phyloP scores from a whole-genome alignment of 2,888 invertebrate genomes.

The Cheilosia vulpina region DNA sequence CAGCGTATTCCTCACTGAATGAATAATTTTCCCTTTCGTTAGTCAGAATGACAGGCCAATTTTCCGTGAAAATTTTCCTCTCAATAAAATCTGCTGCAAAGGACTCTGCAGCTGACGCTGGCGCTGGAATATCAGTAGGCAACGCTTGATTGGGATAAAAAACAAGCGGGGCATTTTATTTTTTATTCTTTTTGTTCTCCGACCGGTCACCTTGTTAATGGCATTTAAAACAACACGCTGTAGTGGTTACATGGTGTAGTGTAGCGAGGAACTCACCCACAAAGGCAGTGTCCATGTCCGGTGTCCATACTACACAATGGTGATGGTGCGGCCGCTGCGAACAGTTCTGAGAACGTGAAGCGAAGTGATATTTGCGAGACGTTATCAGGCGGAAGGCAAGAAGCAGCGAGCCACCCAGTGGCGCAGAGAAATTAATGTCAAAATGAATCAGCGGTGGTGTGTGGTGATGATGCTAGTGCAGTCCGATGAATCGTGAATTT shows the following conservation, averaged over 20 bases:
- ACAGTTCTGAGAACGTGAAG: constrained; percentile 3
- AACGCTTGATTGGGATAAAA: constrained; percentile 21
- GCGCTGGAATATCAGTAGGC: background rate
- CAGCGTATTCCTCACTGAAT: constrained; percentile 42
- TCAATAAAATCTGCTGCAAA: constrained; percentile 61
- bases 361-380: constrained; percentile 34
- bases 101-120: background rate
- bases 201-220: constrained; percentile 64
- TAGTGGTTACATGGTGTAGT: constrained; percentile 22
- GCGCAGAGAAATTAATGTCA: constrained; percentile 49
- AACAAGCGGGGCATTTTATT: background rate
- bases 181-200: background rate
- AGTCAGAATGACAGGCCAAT: constrained; percentile 67
- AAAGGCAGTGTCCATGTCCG: background rate
- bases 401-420: constrained; percentile 12
- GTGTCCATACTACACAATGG: background rate
- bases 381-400: constrained; percentile 38
- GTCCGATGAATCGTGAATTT: constrained; percentile 14
- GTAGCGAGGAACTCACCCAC: constrained; percentile 1
- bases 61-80: constrained; percentile 71
- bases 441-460: constrained; percentile 42
- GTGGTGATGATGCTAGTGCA: background rate
- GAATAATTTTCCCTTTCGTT: constrained; percentile 72
- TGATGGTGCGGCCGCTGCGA: background rate
- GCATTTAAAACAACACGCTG: constrained; percentile 59